Evolutionary conservation across 2,888 invertebrate genomes (phyloP).

Genomic region (Tipula vernalis): DNA sequence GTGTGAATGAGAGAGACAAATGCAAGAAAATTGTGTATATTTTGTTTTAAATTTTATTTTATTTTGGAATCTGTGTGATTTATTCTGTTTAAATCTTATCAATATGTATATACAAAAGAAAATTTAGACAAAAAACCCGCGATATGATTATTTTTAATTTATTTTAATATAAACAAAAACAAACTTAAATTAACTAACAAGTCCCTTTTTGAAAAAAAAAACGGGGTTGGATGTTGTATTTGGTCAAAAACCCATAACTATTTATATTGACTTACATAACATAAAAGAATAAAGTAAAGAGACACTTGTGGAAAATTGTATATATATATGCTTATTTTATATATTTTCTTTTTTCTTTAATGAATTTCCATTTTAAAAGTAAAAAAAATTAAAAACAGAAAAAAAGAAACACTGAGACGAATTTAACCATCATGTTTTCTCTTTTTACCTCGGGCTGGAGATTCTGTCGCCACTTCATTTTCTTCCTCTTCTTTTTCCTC

Average conservation of each 20-base stretch:
- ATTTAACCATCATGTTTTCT: conserved; percentile 51
- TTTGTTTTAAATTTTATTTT: not conserved
- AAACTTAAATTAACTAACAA: not conserved
- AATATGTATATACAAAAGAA: not conserved
- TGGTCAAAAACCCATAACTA: not conserved
- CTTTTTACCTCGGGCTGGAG: conserved; percentile 53
- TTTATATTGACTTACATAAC: not conserved
- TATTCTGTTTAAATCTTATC: not conserved
- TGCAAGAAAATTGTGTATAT: not conserved
- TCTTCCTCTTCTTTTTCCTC: conserved; percentile 31
- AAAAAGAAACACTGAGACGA: not conserved
- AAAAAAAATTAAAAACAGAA: not conserved
- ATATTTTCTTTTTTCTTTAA: not conserved
- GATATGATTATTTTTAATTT: not conserved
- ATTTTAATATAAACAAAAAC: not conserved
- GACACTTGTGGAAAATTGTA: conserved; percentile 11
- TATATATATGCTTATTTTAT: conserved; percentile 1
- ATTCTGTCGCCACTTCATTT: conserved; percentile 25
- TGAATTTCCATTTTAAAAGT: not conserved
- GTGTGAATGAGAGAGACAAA: not conserved
- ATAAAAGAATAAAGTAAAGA: conserved; percentile 7
- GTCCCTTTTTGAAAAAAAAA: not conserved
- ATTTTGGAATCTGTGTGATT: not conserved
- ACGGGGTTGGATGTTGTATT: not conserved
- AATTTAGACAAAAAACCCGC: not conserved